Evolutionary conservation across 2,797 vertebrate genomes (phyloP).

Genomic region (Menidia menidia): DNA sequence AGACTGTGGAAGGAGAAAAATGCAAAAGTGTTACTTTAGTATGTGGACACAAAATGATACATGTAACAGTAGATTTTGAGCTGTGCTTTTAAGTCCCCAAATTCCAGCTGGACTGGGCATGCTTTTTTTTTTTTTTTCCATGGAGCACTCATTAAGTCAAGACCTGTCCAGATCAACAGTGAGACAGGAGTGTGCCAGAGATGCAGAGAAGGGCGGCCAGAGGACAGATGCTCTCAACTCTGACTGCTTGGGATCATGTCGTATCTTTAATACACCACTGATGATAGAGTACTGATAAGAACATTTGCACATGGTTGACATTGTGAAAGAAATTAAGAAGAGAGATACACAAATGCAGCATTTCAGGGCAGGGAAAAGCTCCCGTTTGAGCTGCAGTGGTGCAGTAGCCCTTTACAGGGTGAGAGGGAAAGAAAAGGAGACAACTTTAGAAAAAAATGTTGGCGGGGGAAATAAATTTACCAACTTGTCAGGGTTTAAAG

Average conservation of each 20-base stretch:
- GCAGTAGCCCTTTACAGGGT: neutral
- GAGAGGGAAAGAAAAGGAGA: neutral
- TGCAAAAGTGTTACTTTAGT: conserved; percentile 30
- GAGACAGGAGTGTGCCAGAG: conserved; percentile 43
- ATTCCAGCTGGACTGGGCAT: conserved; percentile 9
- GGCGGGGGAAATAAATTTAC: neutral
- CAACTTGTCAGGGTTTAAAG: conserved; percentile 4
- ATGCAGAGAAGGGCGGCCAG: conserved; percentile 62
- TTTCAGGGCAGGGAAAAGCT: neutral
- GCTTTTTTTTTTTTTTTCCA: neutral
- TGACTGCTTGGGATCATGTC: conserved; percentile 38
- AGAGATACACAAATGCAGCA: neutral
- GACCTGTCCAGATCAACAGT: conserved; percentile 47
- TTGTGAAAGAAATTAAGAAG: conserved; percentile 8
- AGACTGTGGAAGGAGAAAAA: conserved; percentile 80
- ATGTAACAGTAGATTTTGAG: neutral
- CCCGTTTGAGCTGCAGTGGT: neutral
- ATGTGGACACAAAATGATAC: conserved; percentile 3
- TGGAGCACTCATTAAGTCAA: conserved; percentile 24
- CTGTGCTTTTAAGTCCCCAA: neutral
- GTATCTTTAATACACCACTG: conserved; percentile 27
- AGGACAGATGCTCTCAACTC: conserved; percentile 51
- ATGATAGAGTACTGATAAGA: conserved; percentile 10
- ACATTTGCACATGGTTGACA: conserved; percentile 25
- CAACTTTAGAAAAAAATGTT: neutral